phyloP scores from a whole-genome alignment of 2,888 invertebrate genomes.

The Heliconius sara region DNA sequence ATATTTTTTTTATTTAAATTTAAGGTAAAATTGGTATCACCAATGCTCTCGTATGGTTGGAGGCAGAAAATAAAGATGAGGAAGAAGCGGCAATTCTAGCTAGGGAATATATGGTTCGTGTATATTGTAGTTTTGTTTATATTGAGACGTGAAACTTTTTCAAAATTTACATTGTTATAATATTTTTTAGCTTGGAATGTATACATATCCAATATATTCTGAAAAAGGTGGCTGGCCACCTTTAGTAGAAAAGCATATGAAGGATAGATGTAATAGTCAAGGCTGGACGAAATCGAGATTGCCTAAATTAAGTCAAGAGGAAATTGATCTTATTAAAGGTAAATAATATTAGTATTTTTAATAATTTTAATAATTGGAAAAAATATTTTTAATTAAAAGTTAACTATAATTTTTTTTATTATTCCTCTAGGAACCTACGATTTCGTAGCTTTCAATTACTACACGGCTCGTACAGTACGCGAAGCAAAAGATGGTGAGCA shows the following conservation, averaged over 20 bases:
- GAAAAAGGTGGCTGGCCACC: neutral
- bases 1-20: too few species aligned
- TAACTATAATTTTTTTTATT: too few species aligned
- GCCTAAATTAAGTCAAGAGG: neutral
- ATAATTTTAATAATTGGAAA: too few species aligned
- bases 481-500: conserved; percentile 15
- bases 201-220: conserved; percentile 7
- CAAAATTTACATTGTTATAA: too few species aligned
- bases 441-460: conserved; percentile 3
- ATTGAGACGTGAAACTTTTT: too few species aligned
- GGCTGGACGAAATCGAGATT: conserved; percentile 3
- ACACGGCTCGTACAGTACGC: neutral
- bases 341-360: too few species aligned
- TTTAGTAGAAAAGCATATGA: neutral
- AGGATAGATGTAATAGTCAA: neutral
- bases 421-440: neutral
- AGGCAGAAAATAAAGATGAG: neutral
- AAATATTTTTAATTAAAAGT: too few species aligned
- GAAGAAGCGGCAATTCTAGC: neutral
- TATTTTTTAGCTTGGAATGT: conserved; percentile 5
- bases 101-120: neutral
- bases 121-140: too few species aligned
- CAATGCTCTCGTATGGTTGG: neutral
- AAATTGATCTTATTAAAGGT: conserved; percentile 8
- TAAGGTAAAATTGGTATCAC: neutral